These are phyloP conservation scores for Tridacna gigas DNA, from an alignment of 2,888 invertebrate genomes.

Conservation along the genomic window DNA sequence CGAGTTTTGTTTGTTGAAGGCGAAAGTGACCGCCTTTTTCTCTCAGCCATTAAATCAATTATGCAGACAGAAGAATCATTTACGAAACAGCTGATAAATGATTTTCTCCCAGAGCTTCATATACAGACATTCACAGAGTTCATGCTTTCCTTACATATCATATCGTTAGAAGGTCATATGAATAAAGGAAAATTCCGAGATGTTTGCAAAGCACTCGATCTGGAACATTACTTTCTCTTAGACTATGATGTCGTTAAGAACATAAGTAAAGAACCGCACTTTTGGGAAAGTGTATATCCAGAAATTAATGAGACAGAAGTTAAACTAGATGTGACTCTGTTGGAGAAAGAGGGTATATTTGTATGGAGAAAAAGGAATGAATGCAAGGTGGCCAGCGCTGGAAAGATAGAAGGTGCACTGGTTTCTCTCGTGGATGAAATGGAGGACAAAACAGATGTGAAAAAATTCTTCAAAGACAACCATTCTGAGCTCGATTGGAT, in stretches of 20 bases:
- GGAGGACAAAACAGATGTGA: neutral
- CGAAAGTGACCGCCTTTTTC: conserved; percentile 7
- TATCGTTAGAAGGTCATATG: conserved; percentile 6
- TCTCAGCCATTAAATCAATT: conserved; percentile 1
- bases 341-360: conserved; percentile 16
- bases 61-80: neutral
- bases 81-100: neutral
- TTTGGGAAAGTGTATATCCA: neutral
- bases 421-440: neutral
- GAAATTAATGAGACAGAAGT: neutral
- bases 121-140: neutral
- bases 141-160: conserved; percentile 11
- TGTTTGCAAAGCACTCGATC: conserved; percentile 7
- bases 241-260: conserved; percentile 8
- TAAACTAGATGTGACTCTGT: neutral
- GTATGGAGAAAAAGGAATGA: conserved; percentile 23
- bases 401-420: neutral
- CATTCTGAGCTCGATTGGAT: neutral
- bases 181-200: conserved; percentile 1
- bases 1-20: conserved; percentile 29
- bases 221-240: conserved; percentile 18
- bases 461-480: neutral
- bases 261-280: neutral
- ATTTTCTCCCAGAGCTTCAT: neutral
- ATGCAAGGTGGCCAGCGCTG: neutral